These are phyloP conservation scores for Amphipoea oculea DNA, from an alignment of 2,888 invertebrate genomes.

Conservation along the genomic window DNA sequence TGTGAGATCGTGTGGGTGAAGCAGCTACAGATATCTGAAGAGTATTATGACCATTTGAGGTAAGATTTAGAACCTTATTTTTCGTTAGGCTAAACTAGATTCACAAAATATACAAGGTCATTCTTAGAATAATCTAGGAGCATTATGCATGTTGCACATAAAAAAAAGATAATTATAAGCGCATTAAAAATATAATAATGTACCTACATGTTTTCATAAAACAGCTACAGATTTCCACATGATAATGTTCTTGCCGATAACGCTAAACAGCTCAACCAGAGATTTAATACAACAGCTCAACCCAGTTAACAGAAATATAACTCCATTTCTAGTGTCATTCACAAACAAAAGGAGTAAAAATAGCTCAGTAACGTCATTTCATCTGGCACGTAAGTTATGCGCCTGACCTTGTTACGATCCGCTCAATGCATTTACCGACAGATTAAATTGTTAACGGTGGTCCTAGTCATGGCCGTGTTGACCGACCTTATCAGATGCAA, in stretches of 20 bases:
- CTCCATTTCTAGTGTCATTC: neutral
- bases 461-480: constrained; percentile 49
- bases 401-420: constrained; percentile 52
- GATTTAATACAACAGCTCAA: neutral
- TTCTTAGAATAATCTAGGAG: neutral
- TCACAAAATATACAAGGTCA: neutral
- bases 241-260: constrained; percentile 9
- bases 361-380: constrained; percentile 32
- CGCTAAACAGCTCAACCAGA: neutral
- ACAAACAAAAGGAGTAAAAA: constrained; percentile 37
- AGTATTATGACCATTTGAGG: constrained; percentile 86
- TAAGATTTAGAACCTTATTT: constrained; percentile 67
- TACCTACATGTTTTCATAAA: neutral
- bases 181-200: neutral
- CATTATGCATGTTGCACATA: neutral
- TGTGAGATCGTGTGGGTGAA: constrained; percentile 90
- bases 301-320: neutral
- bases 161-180: neutral
- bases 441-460: constrained; percentile 35
- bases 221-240: neutral
- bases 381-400: constrained; percentile 37
- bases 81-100: neutral
- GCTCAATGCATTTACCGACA: constrained; percentile 35
- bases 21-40: constrained; percentile 80
- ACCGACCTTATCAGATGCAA: constrained; percentile 47